A percentile compares a stretch with the other conserved stretches of the same genome.
Evolutionary conservation across 2,797 vertebrate genomes (phyloP).

Genomic region (Pristis pectinata): DNA sequence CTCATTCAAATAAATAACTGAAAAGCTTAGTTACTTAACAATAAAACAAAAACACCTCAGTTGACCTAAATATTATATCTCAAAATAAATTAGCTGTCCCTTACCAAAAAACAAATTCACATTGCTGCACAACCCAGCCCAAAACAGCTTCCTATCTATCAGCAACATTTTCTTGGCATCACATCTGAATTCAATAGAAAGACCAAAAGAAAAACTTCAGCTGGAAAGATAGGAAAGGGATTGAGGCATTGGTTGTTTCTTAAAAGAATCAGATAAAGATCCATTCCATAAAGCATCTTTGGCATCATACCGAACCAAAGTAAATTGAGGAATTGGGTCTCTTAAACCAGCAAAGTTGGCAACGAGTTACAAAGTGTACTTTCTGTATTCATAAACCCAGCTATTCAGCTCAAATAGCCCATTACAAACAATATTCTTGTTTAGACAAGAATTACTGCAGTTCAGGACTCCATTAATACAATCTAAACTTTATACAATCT

Average conservation of each 20-base stretch:
- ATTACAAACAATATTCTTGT: neutral
- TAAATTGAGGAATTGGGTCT: neutral
- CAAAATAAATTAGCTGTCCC: conserved; percentile 9
- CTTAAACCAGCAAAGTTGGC: neutral
- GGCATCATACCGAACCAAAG: neutral
- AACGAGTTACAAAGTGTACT: conserved; percentile 7
- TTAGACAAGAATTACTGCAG: neutral
- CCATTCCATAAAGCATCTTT: neutral
- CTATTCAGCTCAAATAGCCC: neutral
- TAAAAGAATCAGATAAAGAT: neutral
- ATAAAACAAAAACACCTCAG: neutral
- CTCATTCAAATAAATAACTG: conserved; percentile 19
- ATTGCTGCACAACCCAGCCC: neutral
- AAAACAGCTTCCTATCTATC: neutral
- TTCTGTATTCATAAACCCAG: neutral
- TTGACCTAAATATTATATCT: conserved; percentile 2
- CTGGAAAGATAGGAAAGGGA: neutral
- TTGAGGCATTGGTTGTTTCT: neutral
- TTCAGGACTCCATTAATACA: neutral
- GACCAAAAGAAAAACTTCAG: neutral
- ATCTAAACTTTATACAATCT: neutral
- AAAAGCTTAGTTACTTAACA: neutral
- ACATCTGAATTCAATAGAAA: neutral
- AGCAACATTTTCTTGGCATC: neutral
- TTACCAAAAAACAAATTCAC: neutral